Evolutionary conservation across 2,888 invertebrate genomes (phyloP).

Genomic region (Plebejus argus): DNA sequence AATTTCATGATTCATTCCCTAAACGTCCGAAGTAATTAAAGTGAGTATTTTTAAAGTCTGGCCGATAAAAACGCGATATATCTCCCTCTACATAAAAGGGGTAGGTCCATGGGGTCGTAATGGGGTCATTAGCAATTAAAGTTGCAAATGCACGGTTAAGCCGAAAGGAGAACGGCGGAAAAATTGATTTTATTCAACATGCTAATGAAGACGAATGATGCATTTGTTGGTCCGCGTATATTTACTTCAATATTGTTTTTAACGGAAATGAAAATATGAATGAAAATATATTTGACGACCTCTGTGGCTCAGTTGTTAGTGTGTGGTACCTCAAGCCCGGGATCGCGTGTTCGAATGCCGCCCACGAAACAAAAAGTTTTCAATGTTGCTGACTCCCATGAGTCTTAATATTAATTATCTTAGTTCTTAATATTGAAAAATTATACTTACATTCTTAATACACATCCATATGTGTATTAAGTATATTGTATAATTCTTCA

Average conservation of each 20-base stretch:
- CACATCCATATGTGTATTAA: too few relatives aligned
- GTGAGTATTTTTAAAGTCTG: conserved; percentile 37
- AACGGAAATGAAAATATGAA: too few relatives aligned
- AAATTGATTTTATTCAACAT: conserved; percentile 15
- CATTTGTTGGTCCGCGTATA: background rate
- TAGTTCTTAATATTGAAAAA: too few relatives aligned
- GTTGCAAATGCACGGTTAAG: conserved; percentile 36
- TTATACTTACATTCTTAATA: too few relatives aligned
- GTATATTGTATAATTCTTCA: too few relatives aligned
- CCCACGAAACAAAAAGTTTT: too few relatives aligned
- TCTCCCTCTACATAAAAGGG: conserved; percentile 44
- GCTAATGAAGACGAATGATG: conserved; percentile 10
- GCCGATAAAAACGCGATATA: conserved; percentile 46
- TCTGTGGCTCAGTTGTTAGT: too few relatives aligned
- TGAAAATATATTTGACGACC: too few relatives aligned
- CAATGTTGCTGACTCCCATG: too few relatives aligned
- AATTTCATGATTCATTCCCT: background rate
- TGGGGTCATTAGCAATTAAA: conserved; percentile 45
- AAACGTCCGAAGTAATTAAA: conserved; percentile 43
- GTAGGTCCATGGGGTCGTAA: conserved; percentile 40
- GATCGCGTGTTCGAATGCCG: too few relatives aligned
- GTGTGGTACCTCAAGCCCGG: too few relatives aligned
- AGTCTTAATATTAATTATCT: too few relatives aligned
- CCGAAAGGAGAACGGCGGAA: conserved; percentile 3
- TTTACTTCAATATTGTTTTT: background rate